Evolutionary conservation across 2,113 vertebrate species (phyloP), one percentile per base, ranked within the genome.

Genomic region (Siphamia tubifer): DNA sequence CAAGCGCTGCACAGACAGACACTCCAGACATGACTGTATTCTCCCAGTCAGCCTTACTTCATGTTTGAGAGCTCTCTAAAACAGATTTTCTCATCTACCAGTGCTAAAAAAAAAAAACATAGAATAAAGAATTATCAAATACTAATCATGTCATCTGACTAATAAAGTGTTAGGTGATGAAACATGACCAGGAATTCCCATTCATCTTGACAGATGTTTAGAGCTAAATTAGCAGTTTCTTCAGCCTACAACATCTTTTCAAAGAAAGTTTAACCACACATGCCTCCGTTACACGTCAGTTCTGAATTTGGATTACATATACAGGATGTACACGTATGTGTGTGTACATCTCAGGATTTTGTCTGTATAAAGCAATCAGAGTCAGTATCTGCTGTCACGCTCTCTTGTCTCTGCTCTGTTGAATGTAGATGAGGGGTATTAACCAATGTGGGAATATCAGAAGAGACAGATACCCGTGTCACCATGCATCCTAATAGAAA

Each of bases 391-490:
- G 1, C 68, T 61, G 52, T 77, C 71, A 63, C 19, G 27, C 61
- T 58, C 44, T 66, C 39, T 49, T 42, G 63, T 79, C 73, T 71
- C 24, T 6, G 34, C 77, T 74, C 65, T 65, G 72, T 39, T 79
- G 54, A 74, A 85, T 90, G 82, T 76, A 88, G 79, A 87, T 90
- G 89, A 81, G 92, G 81, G 91, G 89, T 89, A 90, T 92, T 94
- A 92, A 85, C 81, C 56, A 15, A 84, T 82, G 79, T 82, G 78
- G 88, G 80, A 85, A 93, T 91, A 96, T 94, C 94, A 94, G 90
- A 92, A 86, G 82, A 92, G 93, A 94, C 92, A 92, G 89, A 94
- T 91, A 88, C 89, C 79, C 90, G 85, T 95, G 93, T 94, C 93
- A 92, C 91, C 91, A 90, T 89, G 78, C 85, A 86, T 87, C 81